Evolutionary conservation across 1,140 invertebrate species (phyloP), one percentile per base, ranked within the genome.

Genomic region (Bemisia tabaci): DNA sequence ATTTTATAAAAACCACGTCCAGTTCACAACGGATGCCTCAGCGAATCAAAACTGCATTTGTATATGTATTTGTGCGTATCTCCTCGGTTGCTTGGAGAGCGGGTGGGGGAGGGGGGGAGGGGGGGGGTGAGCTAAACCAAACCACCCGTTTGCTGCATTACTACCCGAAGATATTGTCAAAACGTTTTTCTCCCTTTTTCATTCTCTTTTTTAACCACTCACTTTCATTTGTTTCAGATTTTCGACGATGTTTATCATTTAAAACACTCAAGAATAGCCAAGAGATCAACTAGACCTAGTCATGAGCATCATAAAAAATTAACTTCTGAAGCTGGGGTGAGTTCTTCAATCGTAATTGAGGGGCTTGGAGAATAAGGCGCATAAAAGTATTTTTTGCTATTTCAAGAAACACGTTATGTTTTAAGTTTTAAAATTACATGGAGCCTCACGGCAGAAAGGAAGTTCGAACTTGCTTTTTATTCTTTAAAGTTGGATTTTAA

Each of bases 181-280:
- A n/a, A n/a, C n/a, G n/a, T n/a, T n/a, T n/a, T n/a, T n/a, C n/a
- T n/a, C n/a, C n/a, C n/a, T n/a, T n/a, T n/a, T n/a, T n/a, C n/a
- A n/a, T n/a, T n/a, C n/a, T n/a, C n/a, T n/a, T n/a, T n/a, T n/a
- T n/a, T n/a, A n/a, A n/a, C n/a, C n/a, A n/a, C n/a, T n/a, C n/a
- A n/a, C n/a, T n/a, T n/a, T n/a, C n/a, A n/a, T n/a, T n/a, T n/a
- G 60, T 84, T 83, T 2, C 81, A 91, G 90, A 91, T 91, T 75
- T 84, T 89, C 71, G 82, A 83, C 71, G 85, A 90, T 74, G 85
- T 89, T 77, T 93, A 89, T 76, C 88, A 92, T 75, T 87, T 94
- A 76, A 82, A 86, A 69, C 90, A 93, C 78, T 80, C 81, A 70
- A 81, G 80, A 60, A 83, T 94, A 60, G 78, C 82, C 61, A 89